Conservation (phyloP, 2,888 invertebrate species). For the Campaea margaritaria region DNA sequence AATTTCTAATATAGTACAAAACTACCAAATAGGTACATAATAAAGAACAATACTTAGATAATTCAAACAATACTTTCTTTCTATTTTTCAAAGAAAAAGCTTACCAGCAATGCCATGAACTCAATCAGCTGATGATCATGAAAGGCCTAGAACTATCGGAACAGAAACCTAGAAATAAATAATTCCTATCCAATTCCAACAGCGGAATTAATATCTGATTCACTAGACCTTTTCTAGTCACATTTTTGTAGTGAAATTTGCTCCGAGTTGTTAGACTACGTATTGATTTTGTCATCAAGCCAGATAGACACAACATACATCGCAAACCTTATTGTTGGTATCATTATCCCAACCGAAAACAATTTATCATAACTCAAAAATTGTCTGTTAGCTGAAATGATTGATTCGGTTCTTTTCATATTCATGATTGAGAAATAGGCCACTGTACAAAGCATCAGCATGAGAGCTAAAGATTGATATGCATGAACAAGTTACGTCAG, state of each 20-base stretch:
- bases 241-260: constrained; percentile 20
- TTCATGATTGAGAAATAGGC: constrained; percentile 57
- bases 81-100: too few species aligned
- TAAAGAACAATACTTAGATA: too few species aligned
- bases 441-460: constrained; percentile 42
- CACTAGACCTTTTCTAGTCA: constrained; percentile 20
- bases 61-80: too few species aligned
- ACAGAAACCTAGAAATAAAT: too few species aligned
- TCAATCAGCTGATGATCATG: too few species aligned
- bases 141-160: too few species aligned
- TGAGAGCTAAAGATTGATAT: constrained; percentile 11
- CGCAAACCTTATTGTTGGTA: constrained; percentile 15
- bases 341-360: constrained; percentile 46
- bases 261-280: constrained; percentile 15
- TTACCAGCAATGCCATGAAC: too few species aligned
- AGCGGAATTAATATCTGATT: neutral
- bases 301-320: constrained; percentile 19
- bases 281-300: constrained; percentile 44
- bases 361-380: constrained; percentile 58
- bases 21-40: too few species aligned
- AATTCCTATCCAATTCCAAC: too few species aligned
- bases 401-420: constrained; percentile 59
- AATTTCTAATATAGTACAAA: too few species aligned
- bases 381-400: constrained; percentile 44
- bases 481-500: constrained; percentile 11